Conservation (phyloP, 1,140 invertebrate species). For the Diploscapter pachys region DNA sequence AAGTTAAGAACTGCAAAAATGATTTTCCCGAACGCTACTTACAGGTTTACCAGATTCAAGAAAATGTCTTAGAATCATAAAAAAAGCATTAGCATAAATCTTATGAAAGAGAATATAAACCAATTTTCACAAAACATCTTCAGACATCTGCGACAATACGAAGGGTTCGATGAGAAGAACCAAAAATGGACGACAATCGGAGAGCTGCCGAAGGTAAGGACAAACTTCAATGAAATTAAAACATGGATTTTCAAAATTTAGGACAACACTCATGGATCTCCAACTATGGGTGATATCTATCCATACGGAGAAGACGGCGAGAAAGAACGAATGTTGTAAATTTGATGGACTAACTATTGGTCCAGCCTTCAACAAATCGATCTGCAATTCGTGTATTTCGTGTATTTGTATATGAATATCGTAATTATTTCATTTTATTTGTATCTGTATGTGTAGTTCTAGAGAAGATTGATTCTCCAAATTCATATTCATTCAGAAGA, state of each 20-base stretch:
- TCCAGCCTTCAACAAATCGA: no score
- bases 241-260: neutral
- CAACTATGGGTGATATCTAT: constrained; percentile 29
- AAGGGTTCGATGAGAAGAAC: constrained; percentile 24
- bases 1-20: no score
- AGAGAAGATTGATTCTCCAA: no score
- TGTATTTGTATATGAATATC: no score
- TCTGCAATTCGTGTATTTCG: no score
- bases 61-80: no score
- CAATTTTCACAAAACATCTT: neutral
- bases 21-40: no score
- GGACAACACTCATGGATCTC: constrained; percentile 32
- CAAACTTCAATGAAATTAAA: neutral
- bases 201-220: constrained; percentile 23
- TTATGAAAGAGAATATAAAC: neutral
- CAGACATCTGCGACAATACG: constrained; percentile 32
- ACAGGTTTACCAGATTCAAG: no score
- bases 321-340: neutral
- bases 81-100: neutral
- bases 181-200: constrained; percentile 20
- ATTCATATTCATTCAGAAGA: no score
- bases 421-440: no score
- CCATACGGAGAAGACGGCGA: constrained; percentile 32
- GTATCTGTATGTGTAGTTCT: no score
- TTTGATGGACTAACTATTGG: no score